Conservation (phyloP, 2,797 vertebrate species). For the Xenops minutus region DNA sequence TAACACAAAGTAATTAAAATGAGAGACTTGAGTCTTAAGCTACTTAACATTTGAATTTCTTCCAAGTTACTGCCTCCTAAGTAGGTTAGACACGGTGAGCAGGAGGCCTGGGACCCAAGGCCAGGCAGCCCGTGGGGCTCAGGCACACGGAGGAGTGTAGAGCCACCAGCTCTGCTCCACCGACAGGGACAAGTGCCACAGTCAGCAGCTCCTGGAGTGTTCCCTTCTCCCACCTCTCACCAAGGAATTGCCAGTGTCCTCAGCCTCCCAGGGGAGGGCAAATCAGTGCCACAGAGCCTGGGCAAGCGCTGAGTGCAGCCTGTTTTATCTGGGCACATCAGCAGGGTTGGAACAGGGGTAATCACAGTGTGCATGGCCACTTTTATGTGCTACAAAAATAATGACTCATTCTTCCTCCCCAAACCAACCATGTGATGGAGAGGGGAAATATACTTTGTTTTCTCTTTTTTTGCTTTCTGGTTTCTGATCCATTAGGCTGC, state of each 20-base stretch:
- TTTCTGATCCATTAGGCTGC: neutral
- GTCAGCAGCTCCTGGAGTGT: neutral
- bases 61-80: neutral
- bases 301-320: neutral
- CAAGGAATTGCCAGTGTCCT: neutral
- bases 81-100: neutral
- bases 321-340: neutral
- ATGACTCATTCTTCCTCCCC: conserved; percentile 33
- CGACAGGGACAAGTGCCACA: fast-evolving
- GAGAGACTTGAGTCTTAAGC: neutral
- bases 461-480: conserved; percentile 4
- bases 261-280: neutral
- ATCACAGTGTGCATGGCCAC: neutral
- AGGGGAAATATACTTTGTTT: neutral
- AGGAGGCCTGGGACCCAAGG: neutral
- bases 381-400: neutral
- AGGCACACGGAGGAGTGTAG: neutral
- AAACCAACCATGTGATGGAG: neutral
- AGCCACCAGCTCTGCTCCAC: fast-evolving
- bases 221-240: neutral
- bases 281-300: neutral
- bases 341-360: neutral
- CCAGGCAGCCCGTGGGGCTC: fast-evolving
- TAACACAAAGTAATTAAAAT: conserved; percentile 6
- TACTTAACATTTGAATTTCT: neutral